Base-by-base conservation (phyloP, 2,113 vertebrate genomes). In the Caranx ignobilis region DNA sequence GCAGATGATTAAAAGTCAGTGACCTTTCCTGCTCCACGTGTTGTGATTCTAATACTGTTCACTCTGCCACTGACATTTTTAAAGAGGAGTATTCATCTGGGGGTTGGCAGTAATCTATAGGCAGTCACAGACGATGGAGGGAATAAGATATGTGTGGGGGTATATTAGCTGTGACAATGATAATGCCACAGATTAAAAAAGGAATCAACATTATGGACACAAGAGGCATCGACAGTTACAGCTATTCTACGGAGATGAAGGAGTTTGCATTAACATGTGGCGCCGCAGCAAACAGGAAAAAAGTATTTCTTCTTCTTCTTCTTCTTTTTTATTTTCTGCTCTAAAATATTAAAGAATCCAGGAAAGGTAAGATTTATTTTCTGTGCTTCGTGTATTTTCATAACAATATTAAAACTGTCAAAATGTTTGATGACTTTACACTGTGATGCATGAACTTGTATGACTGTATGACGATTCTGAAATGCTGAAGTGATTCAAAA, bases 1-100 rank as follows among this genome's bases (percentile, higher is more conserved):
- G 45, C 47, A 55, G 12, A 60, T 71, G 39, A 79, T 77, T 84
- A 48, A 71, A 71, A 63, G 41, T 81, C 57, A 64, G 61, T 77
- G 78, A 79, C 84, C 56, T 89, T 79, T 84, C 39, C 55, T n/a
- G 37, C 62, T 34, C 19, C 31, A 35, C 1, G 4, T 63, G 21
- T 63, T n/a, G 16, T 59, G 11, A 64, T 35, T 45, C 6, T 39
- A 8, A 74, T 57, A 48, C 41, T 61, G 61, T 52, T 69, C 45
- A 66, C 37, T 19, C 10, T 70, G 26, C 32, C 39, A 48, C 34
- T 75, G 59, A 75, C 71, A 79, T 75, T 79, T 65, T 18, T 35
- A 45, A 54, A 64, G 11, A 50, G 26, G 11, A 50, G 26, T 26
- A 13, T 59, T 75, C 65, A 75, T 60, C 32, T 37, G 11, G 3